phyloP scores from a whole-genome alignment of 1,140 invertebrate species.

The Caerostris darwini region DNA sequence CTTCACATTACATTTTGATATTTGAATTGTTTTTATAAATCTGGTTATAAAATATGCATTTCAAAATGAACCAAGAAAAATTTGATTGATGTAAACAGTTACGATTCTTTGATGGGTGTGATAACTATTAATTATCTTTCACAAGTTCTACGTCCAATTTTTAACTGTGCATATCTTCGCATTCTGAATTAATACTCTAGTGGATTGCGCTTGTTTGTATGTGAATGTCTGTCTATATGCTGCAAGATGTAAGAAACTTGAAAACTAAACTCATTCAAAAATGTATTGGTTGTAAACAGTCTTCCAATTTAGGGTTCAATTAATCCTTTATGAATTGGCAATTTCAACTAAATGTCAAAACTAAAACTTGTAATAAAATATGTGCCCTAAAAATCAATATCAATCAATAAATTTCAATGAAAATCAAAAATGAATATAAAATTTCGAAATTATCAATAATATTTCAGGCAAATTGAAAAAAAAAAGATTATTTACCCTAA shows the following conservation, averaged over 20 bases:
- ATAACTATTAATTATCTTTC: constrained; percentile 32
- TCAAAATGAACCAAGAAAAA: background rate
- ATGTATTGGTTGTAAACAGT: too few relatives aligned
- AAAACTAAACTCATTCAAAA: too few relatives aligned
- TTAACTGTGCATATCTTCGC: constrained; percentile 75
- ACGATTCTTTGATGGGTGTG: background rate
- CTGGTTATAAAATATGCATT: background rate
- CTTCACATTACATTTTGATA: constrained; percentile 6
- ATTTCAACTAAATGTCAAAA: too few relatives aligned
- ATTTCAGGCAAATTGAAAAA: too few relatives aligned
- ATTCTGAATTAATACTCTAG: constrained; percentile 43
- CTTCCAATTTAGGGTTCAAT: background rate
- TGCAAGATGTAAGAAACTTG: constrained; percentile 11
- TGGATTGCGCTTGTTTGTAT: constrained; percentile 3
- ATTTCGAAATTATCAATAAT: too few relatives aligned
- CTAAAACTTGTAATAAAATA: too few relatives aligned
- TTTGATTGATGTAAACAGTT: background rate
- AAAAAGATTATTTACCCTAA: too few relatives aligned
- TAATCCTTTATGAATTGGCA: too few relatives aligned
- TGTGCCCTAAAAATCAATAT: too few relatives aligned
- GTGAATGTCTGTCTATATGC: constrained; percentile 42
- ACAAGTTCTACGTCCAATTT: constrained; percentile 65
- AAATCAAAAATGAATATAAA: too few relatives aligned
- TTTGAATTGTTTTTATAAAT: background rate
- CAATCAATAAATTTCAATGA: too few relatives aligned